Conservation (phyloP, 2,113 vertebrate species). For the Pelmatolapia mariae region DNA sequence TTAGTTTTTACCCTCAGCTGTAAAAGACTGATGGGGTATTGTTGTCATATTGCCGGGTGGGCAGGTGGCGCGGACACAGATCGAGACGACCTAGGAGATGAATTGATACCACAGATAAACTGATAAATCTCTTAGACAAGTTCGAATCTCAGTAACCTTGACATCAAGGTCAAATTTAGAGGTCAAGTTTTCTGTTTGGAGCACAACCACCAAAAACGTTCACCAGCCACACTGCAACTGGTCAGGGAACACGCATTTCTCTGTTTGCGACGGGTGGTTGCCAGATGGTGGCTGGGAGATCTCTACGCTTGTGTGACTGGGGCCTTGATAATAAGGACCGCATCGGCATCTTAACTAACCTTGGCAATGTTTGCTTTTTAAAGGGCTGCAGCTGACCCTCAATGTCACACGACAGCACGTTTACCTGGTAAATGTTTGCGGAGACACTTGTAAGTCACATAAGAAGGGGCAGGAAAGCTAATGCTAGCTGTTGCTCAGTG, state of each 20-base stretch:
- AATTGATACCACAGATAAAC: neutral
- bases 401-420: neutral
- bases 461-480: neutral
- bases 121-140: too few species aligned
- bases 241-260: neutral
- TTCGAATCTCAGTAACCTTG: neutral
- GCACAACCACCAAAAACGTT: fast-evolving
- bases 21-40: neutral
- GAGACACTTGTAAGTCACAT: neutral
- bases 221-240: neutral
- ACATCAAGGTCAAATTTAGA: neutral
- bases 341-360: neutral
- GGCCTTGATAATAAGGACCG: neutral
- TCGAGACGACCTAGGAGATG: fast-evolving
- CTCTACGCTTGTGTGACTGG: neutral
- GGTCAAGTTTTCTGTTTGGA: neutral
- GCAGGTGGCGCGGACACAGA: neutral
- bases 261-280: neutral
- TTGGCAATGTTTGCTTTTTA: neutral
- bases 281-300: neutral
- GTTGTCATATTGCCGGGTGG: neutral
- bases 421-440: neutral
- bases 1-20: neutral
- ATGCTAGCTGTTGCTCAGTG: neutral
- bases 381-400: neutral